These are phyloP conservation scores for Tetragonula clypearis DNA, from an alignment of 1,140 invertebrate species.

Conservation along the genomic window DNA sequence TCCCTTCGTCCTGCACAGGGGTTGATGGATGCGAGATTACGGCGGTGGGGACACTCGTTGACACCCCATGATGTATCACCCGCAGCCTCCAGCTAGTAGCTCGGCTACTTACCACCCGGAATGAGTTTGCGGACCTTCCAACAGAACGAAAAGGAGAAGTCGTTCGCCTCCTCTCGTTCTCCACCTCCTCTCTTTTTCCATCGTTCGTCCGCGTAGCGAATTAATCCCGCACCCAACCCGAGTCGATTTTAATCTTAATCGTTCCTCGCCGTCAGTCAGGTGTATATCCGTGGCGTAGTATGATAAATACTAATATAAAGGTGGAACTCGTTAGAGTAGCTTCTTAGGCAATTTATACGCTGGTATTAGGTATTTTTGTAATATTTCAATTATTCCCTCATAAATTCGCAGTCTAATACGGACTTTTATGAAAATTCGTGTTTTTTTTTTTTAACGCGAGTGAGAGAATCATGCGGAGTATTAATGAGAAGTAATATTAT, in stretches of 20 bases:
- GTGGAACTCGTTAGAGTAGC: too few species aligned
- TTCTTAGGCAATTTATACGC: too few species aligned
- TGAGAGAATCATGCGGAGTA: too few species aligned
- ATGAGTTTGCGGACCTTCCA: constrained; percentile 37
- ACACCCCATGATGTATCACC: constrained; percentile 73
- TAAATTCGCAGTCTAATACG: too few species aligned
- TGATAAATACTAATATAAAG: not conserved
- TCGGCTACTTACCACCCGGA: constrained; percentile 60
- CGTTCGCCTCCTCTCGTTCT: constrained; percentile 3
- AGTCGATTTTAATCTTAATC: constrained; percentile 34
- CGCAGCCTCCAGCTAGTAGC: constrained; percentile 61
- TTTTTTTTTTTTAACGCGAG: too few species aligned
- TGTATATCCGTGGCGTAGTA: too few species aligned
- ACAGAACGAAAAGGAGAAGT: constrained; percentile 51
- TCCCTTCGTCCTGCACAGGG: constrained; percentile 44
- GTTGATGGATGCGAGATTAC: constrained; percentile 75
- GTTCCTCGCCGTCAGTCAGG: not conserved
- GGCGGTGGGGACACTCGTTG: constrained; percentile 70
- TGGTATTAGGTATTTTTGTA: too few species aligned
- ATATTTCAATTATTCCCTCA: too few species aligned
- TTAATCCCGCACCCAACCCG: constrained; percentile 28
- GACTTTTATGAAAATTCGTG: too few species aligned
- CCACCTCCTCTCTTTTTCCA: not conserved
- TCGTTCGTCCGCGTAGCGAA: constrained; percentile 44
- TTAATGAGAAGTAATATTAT: too few species aligned